Base-by-base conservation (phyloP, 2,888 invertebrate species). In the Cataglyphis rosenhaueri region DNA sequence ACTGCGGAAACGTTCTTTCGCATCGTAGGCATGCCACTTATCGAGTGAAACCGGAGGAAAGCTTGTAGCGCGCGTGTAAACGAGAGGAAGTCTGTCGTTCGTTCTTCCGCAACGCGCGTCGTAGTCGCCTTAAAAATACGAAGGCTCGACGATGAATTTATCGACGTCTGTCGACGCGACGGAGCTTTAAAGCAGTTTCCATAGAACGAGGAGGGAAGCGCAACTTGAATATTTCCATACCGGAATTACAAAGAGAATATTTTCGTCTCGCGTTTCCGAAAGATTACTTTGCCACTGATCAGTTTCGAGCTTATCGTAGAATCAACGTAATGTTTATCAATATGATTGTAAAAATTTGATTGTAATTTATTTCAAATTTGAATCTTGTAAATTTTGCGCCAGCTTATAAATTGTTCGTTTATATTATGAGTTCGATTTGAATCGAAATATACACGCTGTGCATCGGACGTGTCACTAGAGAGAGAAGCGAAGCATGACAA, bases 21-120 rank as follows among this genome's bases (percentile, higher is more conserved):
- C 81, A 83, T 52, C 82, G 84, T 83, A 86, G 84, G 75, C 70
- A 52, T 32, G 78, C 73, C 65, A 68, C 85, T 88, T 84, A 78
- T 68, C 38, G 76, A 29, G 52, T 73, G 62, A 44, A 57, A 59
- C 41, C 70, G 10, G 3, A 32, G 38, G 35, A 59, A 70, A 32
- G 15, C 32, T n/a, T 5, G 32, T 57, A 41, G 57, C 18, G 44
- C 70, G 29, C 32, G 12, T 35, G 62, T 6, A 29, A 59, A 61
- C 61, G 61, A 61, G 21, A 65, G 6, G 68, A 38, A 15, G 18
- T 44, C 38, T 32, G 59, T 70, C 59, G 18, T 68, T 65, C 21
- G 48, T 25, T 35, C 70, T 59, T 59, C 25, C 21, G 32, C 38
- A 38, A 65, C 44, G 44, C 21, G 41, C 21, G 55, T 4, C 4